These are phyloP conservation scores for Haliclona indistincta DNA, from an alignment of 37 sponge, comb jelly and placozoan species.

Conservation along the genomic window DNA sequence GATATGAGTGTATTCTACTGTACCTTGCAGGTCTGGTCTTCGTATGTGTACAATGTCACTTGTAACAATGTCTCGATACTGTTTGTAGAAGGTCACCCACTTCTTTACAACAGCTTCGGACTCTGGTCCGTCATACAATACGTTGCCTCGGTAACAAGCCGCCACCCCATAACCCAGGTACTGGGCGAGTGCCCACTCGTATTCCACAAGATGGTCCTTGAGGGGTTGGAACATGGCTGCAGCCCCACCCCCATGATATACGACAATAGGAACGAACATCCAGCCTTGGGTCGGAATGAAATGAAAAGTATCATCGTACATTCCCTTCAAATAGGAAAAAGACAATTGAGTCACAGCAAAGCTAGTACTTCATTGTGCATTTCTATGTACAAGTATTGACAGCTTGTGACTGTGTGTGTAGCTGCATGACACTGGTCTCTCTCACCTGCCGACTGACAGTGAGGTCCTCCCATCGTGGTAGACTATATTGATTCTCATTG, in stretches of 20 bases:
- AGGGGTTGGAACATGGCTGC: slow-evolving; percentile 65
- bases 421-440: no score
- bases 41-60: slow-evolving; percentile 72
- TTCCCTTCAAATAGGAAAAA: background rate
- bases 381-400: no score
- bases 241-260: slow-evolving; percentile 58
- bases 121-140: slow-evolving; percentile 30
- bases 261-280: slow-evolving; percentile 58
- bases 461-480: slow-evolving; percentile 65
- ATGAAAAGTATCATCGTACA: slow-evolving; percentile 73
- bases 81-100: slow-evolving; percentile 65
- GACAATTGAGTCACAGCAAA: no score
- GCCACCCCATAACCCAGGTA: slow-evolving; percentile 67
- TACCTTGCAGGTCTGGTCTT: slow-evolving; percentile 73
- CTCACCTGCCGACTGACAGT: slow-evolving; percentile 49
- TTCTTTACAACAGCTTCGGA: slow-evolving; percentile 36
- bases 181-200: slow-evolving; percentile 73
- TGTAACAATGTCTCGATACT: slow-evolving; percentile 60
- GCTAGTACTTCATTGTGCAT: no score
- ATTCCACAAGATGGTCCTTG: slow-evolving; percentile 27
- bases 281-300: slow-evolving; percentile 76
- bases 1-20: background rate
- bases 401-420: no score
- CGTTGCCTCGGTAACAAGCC: slow-evolving; percentile 55
- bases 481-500: slow-evolving; percentile 56